Evolutionary conservation across 1,140 invertebrate genomes (phyloP).

Genomic region (Bilobella aurantiaca): DNA sequence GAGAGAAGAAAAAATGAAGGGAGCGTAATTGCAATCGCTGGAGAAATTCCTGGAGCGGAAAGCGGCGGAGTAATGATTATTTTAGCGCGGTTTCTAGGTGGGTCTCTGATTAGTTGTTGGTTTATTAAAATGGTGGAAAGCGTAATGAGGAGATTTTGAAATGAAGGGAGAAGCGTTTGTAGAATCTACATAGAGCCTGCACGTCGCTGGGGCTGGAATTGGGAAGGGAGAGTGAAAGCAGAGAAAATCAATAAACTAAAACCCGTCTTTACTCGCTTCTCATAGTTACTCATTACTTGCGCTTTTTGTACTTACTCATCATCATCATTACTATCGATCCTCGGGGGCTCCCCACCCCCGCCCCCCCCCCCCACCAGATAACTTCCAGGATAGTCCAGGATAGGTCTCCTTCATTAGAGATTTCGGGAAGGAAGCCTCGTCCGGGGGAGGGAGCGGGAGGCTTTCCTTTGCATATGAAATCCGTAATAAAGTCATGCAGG

Average conservation of each 20-base stretch:
- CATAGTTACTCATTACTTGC: slow-evolving; percentile 9
- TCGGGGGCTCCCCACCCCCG: background rate
- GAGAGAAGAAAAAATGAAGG: no score
- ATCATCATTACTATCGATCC: slow-evolving; percentile 8
- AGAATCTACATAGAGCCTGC: background rate
- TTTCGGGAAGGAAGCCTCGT: background rate
- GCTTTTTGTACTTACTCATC: slow-evolving; percentile 9
- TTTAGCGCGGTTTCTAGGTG: no score
- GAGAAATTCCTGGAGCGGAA: no score
- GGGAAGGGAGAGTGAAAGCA: background rate
- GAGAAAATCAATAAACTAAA: slow-evolving; percentile 7
- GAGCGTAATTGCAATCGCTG: no score
- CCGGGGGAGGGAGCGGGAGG: no score
- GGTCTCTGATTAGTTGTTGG: background rate
- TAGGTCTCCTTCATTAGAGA: background rate
- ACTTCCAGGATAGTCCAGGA: no score
- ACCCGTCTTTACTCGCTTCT: background rate
- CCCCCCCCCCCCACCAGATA: background rate
- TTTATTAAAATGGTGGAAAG: background rate
- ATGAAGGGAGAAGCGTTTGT: no score
- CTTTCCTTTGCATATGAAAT: no score
- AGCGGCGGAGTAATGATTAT: no score
- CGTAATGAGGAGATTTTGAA: background rate
- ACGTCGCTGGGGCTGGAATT: no score
- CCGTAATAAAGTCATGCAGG: background rate